Evolutionary conservation across 1,140 invertebrate species (phyloP).

Genomic region (Oncopodura yosiiana): DNA sequence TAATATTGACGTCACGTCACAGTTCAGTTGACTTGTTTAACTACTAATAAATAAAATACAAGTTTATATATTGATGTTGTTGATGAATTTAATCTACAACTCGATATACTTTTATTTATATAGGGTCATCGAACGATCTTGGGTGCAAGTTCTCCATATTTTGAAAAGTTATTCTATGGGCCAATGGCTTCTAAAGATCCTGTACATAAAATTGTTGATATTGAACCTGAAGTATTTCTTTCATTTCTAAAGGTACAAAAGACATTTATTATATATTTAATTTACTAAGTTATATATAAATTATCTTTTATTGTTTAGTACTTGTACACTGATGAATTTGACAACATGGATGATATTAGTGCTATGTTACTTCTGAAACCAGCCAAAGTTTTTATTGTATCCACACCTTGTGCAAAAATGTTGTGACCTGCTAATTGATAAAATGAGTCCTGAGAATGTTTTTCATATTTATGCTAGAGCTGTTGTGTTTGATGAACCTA

Average conservation of each 20-base stretch:
- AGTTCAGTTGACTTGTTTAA: constrained; percentile 25
- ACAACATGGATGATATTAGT: constrained; percentile 32
- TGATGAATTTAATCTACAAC: no score
- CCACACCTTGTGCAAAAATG: constrained; percentile 79
- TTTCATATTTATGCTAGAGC: constrained; percentile 82
- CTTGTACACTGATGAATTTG: constrained; percentile 35
- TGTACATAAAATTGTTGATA: constrained; percentile 29
- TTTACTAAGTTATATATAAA: background rate
- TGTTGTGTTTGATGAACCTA: constrained; percentile 79
- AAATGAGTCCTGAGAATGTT: constrained; percentile 82
- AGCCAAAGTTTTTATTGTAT: constrained; percentile 86
- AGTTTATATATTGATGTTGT: constrained; percentile 1
- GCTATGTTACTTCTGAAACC: constrained; percentile 39
- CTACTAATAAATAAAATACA: background rate
- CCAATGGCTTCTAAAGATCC: constrained; percentile 29
- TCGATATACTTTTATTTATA: no score
- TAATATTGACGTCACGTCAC: constrained; percentile 22
- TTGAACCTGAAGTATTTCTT: constrained; percentile 33
- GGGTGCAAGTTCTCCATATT: constrained; percentile 15
- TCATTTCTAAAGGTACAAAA: constrained; percentile 32
- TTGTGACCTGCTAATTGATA: constrained; percentile 81
- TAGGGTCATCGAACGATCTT: constrained; percentile 9
- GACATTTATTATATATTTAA: background rate
- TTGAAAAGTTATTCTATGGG: constrained; percentile 30
- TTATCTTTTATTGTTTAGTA: constrained; percentile 21